phyloP scores from a whole-genome alignment of 2,888 invertebrate species.

The Drosophila basisetae region DNA sequence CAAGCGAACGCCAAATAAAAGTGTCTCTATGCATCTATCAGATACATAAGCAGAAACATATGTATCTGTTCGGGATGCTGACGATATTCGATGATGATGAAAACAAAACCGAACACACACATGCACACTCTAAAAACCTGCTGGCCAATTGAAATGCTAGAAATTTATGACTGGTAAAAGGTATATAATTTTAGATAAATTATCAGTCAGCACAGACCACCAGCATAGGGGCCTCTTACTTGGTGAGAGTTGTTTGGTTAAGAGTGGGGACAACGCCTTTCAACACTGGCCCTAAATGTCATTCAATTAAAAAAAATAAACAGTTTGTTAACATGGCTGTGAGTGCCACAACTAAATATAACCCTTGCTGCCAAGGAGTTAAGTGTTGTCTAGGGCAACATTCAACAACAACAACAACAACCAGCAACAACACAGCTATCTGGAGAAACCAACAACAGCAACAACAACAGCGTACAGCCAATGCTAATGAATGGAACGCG shows the following conservation, averaged over 20 bases:
- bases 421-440: conserved; percentile 22
- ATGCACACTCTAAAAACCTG: conserved; percentile 33
- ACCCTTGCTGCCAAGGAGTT: conserved; percentile 34
- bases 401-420: conserved; percentile 5
- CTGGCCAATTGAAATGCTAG: conserved; percentile 76
- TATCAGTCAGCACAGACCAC: conserved; percentile 49
- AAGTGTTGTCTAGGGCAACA: conserved; percentile 47
- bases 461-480: conserved; percentile 41
- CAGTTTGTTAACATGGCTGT: conserved; percentile 49
- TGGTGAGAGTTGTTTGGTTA: conserved; percentile 13
- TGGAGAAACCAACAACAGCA: conserved; percentile 16
- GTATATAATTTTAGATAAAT: conserved; percentile 55
- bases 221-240: conserved; percentile 44
- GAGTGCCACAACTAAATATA: conserved; percentile 49
- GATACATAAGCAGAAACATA: conserved; percentile 36
- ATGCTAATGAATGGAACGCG: conserved; percentile 76
- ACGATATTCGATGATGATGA: conserved; percentile 61
- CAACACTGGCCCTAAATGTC: conserved; percentile 36
- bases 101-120: conserved; percentile 57
- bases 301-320: conserved; percentile 65
- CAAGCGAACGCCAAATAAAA: conserved; percentile 67
- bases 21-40: conserved; percentile 66
- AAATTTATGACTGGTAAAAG: conserved; percentile 63
- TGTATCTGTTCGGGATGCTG: conserved; percentile 39
- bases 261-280: conserved; percentile 6